phyloP scores from a whole-genome alignment of 2,888 invertebrate genomes.

The Tipula helvola region DNA sequence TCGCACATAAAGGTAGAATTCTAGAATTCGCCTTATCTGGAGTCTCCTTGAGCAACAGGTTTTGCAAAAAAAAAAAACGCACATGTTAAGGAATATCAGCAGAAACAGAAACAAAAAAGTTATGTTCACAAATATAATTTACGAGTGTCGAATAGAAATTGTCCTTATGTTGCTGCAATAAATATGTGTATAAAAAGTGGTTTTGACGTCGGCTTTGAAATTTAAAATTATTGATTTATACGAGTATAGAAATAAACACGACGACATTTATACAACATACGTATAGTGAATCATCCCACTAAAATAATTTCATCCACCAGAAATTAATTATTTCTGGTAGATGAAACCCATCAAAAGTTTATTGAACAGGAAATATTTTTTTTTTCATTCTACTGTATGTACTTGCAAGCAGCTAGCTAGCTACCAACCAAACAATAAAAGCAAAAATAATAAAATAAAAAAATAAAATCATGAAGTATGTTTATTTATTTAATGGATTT shows the following conservation, averaged over 20 bases:
- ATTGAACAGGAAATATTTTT: neutral
- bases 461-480: neutral
- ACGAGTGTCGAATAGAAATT: neutral
- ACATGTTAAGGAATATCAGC: neutral
- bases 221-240: neutral
- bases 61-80: neutral
- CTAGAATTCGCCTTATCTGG: neutral
- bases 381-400: neutral
- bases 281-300: neutral
- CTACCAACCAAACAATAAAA: neutral
- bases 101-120: neutral
- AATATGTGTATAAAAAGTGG: neutral
- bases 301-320: neutral
- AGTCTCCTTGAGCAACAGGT: neutral
- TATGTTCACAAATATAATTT: neutral
- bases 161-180: neutral
- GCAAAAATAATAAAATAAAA: neutral
- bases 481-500: constrained; percentile 4
- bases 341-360: neutral
- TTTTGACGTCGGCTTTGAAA: neutral
- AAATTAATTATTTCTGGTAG: neutral
- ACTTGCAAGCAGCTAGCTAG: neutral
- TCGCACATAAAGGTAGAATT: neutral
- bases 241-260: neutral
- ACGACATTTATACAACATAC: neutral